Percentiles rank a stretch among this genome's conserved stretches.
phyloP scores from a whole-genome alignment of 2,888 invertebrate genomes.

The Limnephilus rhombicus region DNA sequence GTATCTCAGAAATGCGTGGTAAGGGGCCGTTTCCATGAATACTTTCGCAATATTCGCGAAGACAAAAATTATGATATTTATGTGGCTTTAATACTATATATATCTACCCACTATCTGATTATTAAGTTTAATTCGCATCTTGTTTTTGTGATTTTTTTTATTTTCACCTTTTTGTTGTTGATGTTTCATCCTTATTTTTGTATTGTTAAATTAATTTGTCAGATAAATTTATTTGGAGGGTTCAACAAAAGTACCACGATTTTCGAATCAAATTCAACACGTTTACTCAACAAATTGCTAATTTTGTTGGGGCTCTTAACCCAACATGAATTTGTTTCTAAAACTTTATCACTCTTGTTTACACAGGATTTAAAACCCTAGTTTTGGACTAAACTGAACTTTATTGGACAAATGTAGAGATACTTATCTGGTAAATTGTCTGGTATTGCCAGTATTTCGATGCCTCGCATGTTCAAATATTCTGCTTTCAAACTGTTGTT shows the following conservation, averaged over 20 bases:
- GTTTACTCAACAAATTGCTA: not conserved
- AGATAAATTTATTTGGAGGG: not conserved
- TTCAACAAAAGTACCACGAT: not conserved
- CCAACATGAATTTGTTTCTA: constrained; percentile 13
- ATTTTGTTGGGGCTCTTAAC: constrained; percentile 3
- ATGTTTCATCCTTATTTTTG: not conserved
- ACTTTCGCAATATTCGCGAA: not conserved
- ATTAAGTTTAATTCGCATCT: not conserved
- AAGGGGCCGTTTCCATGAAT: not conserved
- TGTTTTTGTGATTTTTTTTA: not conserved
- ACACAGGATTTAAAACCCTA: constrained; percentile 16
- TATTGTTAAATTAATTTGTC: not conserved
- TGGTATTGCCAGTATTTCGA: not conserved
- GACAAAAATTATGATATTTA: not conserved
- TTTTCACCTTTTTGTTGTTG: not conserved
- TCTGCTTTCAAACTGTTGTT: not conserved
- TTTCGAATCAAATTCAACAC: not conserved
- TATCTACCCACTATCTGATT: not conserved
- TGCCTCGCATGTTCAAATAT: not conserved
- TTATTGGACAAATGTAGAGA: not conserved
- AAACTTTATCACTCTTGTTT: not conserved
- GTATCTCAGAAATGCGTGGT: not conserved
- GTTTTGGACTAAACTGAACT: not conserved
- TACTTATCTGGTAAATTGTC: constrained; percentile 10
- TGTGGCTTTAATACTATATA: not conserved